Percentiles rank a stretch among this genome's conserved stretches.
These are phyloP conservation scores for Notarius lentiginosus DNA, from an alignment of 2,113 vertebrate species.

Conservation along the genomic window DNA sequence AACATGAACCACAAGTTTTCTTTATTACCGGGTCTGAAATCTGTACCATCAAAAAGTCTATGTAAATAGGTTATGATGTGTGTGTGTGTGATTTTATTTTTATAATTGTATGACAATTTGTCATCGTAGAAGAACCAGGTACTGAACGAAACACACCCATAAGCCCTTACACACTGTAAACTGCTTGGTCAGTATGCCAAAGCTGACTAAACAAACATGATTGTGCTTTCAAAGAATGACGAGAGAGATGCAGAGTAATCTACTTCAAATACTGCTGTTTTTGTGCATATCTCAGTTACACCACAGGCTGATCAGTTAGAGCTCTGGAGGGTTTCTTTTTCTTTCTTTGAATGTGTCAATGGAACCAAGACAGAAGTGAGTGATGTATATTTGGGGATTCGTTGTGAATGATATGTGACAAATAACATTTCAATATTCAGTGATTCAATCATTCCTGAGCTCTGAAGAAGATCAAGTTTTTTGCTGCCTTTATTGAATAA, in stretches of 20 bases:
- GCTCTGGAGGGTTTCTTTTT: no score
- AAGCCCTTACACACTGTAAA: neutral
- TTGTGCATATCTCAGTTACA: neutral
- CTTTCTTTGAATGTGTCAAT: no score
- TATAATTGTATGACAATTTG: neutral
- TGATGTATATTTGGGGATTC: no score
- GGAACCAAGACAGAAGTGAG: no score
- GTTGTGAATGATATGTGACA: no score
- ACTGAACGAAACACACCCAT: neutral
- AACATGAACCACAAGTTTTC: neutral
- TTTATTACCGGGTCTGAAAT: slow-evolving; percentile 1
- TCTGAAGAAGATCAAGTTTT: no score
- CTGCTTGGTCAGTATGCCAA: neutral
- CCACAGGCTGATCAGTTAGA: no score
- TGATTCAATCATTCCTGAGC: no score
- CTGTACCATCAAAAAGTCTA: neutral
- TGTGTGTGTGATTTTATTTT: neutral
- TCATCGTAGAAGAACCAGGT: neutral
- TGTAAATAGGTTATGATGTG: neutral
- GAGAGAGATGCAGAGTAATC: neutral
- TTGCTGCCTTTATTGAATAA: neutral
- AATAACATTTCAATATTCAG: no score
- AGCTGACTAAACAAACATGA: neutral
- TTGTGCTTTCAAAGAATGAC: neutral
- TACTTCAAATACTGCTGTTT: neutral